These are phyloP conservation scores for Tridacna crocea DNA, from an alignment of 2,888 invertebrate genomes.

Conservation along the genomic window DNA sequence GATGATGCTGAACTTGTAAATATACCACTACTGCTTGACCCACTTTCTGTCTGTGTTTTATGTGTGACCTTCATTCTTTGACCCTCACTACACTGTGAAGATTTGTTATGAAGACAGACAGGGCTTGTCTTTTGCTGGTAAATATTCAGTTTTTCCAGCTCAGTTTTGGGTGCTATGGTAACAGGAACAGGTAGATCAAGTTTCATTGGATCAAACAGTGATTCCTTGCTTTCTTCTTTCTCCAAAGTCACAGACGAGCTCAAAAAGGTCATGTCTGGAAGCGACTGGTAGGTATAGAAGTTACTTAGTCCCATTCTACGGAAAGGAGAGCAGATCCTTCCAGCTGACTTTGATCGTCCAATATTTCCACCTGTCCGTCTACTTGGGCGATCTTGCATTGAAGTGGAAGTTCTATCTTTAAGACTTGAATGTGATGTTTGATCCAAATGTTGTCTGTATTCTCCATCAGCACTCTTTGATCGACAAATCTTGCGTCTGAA, in stretches of 20 bases:
- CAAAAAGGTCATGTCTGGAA: slow-evolving; percentile 78
- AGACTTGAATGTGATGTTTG: neutral
- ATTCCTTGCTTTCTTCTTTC: slow-evolving; percentile 63
- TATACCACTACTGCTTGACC: slow-evolving; percentile 74
- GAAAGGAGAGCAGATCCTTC: slow-evolving; percentile 60
- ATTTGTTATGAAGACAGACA: slow-evolving; percentile 40
- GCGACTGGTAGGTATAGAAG: slow-evolving; percentile 74
- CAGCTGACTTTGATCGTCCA: slow-evolving; percentile 61
- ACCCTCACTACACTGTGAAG: slow-evolving; percentile 9
- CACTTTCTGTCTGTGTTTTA: slow-evolving; percentile 55
- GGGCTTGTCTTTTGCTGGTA: slow-evolving; percentile 56
- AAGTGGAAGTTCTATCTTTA: slow-evolving; percentile 13
- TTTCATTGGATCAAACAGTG: slow-evolving; percentile 75
- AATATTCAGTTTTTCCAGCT: slow-evolving; percentile 57
- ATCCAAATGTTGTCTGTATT: slow-evolving; percentile 19
- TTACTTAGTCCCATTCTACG: slow-evolving; percentile 65
- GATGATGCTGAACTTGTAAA: slow-evolving; percentile 75
- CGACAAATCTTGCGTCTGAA: slow-evolving; percentile 53
- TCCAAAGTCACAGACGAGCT: slow-evolving; percentile 44
- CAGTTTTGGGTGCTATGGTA: slow-evolving; percentile 62
- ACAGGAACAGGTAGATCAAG: slow-evolving; percentile 65
- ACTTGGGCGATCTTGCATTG: slow-evolving; percentile 18
- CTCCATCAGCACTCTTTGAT: slow-evolving; percentile 68
- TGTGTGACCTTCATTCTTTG: slow-evolving; percentile 31
- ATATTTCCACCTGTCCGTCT: slow-evolving; percentile 30